These are phyloP conservation scores for Podotricha telesiphe DNA, from an alignment of 2,888 invertebrate genomes.

Conservation along the genomic window DNA sequence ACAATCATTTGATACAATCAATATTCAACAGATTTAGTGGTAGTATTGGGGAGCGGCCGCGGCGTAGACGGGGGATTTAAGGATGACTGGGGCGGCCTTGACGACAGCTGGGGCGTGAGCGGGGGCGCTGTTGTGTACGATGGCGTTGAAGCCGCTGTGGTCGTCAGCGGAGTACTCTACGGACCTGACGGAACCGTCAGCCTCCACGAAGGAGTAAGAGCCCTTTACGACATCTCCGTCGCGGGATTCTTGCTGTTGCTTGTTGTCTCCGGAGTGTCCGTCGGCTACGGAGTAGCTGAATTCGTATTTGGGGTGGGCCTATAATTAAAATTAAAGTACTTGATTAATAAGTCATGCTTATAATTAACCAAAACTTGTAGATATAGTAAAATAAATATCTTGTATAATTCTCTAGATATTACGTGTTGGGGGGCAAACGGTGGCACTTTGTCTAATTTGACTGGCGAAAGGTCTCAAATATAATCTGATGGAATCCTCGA, in stretches of 20 bases:
- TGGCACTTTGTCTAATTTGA: background rate
- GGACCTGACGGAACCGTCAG: constrained; percentile 82
- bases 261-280: constrained; percentile 83
- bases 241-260: constrained; percentile 78
- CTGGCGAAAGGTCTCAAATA: background rate
- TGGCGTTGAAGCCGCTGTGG: constrained; percentile 73
- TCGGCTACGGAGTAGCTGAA: constrained; percentile 83
- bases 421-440: too few relatives aligned
- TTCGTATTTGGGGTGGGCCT: constrained; percentile 77
- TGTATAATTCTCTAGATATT: too few relatives aligned
- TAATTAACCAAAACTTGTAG: too few relatives aligned
- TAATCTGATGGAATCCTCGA: too few relatives aligned
- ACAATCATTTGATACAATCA: constrained; percentile 26
- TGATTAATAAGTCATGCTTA: background rate
- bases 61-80: constrained; percentile 67
- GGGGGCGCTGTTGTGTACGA: constrained; percentile 67
- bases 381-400: too few relatives aligned
- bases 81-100: constrained; percentile 62
- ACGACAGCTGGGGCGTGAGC: constrained; percentile 59
- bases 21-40: constrained; percentile 38
- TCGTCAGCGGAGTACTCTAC: constrained; percentile 80
- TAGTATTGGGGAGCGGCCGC: constrained; percentile 50
- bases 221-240: constrained; percentile 82
- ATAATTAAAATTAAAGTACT: constrained; percentile 19
- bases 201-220: constrained; percentile 80